A percentile compares a stretch with the other conserved stretches of the same genome.
These are phyloP conservation scores for Tolypeutes matacus DNA, from an alignment of 2,797 vertebrate species.

Conservation along the genomic window DNA sequence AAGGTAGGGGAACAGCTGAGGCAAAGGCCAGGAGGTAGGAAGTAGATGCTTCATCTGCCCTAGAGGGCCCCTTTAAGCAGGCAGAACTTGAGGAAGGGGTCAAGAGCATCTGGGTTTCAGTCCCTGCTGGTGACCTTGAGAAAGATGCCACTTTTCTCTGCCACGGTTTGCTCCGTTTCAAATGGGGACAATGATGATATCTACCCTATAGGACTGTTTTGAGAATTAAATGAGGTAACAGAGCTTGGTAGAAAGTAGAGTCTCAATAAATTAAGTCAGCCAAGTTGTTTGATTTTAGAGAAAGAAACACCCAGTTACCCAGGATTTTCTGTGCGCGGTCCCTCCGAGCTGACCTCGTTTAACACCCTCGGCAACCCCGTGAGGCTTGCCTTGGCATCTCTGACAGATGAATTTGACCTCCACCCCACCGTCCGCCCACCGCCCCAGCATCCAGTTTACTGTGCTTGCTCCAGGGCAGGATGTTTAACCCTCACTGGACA, in stretches of 20 bases:
- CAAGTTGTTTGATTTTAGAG: not conserved
- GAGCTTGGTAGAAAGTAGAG: not conserved
- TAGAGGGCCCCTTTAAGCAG: not conserved
- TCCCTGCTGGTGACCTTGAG: not conserved
- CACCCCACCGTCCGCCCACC: not conserved
- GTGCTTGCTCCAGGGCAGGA: not conserved
- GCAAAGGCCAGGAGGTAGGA: not conserved
- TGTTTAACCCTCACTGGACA: not conserved
- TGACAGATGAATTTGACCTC: not conserved
- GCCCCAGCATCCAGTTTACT: not conserved
- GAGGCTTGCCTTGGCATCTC: not conserved
- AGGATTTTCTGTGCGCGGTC: not conserved
- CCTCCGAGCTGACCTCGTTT: accelerated
- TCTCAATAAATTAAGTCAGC: too few relatives aligned
- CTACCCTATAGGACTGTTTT: not conserved
- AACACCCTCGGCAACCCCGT: too few relatives aligned
- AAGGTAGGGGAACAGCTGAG: not conserved
- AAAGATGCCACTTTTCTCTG: not conserved
- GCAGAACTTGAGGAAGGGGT: not conserved
- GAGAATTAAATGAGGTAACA: not conserved
- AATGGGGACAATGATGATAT: not conserved
- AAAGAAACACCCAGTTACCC: not conserved
- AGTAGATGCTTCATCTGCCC: not conserved
- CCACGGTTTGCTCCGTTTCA: not conserved
- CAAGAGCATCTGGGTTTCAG: not conserved